Percentiles rank a stretch among this genome's conserved stretches.
phyloP scores from a whole-genome alignment of 2,888 invertebrate genomes.

The Caenorhabditis sp. region DNA sequence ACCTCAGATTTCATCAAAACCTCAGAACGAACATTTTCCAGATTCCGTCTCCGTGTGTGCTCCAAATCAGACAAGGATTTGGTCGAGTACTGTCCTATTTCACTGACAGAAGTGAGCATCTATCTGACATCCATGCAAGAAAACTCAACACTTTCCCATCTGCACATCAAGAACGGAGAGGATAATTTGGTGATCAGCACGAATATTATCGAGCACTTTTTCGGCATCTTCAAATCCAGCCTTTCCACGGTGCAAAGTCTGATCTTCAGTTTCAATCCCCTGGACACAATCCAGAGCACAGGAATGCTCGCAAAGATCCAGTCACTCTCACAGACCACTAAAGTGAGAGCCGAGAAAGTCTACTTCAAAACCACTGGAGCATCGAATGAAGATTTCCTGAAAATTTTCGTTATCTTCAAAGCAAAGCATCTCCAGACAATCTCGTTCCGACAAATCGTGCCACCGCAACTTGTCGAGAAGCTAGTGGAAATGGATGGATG shows the following conservation, averaged over 20 bases:
- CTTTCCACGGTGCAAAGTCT: not conserved
- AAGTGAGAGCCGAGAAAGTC: not conserved
- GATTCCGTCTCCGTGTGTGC: slow-evolving; percentile 16
- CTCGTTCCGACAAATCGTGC: not conserved
- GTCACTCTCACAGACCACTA: not conserved
- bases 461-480: not conserved
- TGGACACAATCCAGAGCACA: too few species aligned
- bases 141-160: too few species aligned
- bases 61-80: not conserved
- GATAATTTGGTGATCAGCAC: not conserved
- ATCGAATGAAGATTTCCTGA: not conserved
- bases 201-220: not conserved
- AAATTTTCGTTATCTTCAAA: not conserved
- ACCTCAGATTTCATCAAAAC: not conserved
- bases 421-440: not conserved
- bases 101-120: not conserved
- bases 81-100: not conserved
- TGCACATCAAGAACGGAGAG: not conserved
- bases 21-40: not conserved
- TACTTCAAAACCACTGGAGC: not conserved
- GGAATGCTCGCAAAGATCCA: not conserved
- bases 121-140: not conserved
- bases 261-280: not conserved
- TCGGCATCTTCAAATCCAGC: not conserved
- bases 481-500: not conserved